Conservation (phyloP, 2,888 invertebrate genomes). For the Epinotia ramella region DNA sequence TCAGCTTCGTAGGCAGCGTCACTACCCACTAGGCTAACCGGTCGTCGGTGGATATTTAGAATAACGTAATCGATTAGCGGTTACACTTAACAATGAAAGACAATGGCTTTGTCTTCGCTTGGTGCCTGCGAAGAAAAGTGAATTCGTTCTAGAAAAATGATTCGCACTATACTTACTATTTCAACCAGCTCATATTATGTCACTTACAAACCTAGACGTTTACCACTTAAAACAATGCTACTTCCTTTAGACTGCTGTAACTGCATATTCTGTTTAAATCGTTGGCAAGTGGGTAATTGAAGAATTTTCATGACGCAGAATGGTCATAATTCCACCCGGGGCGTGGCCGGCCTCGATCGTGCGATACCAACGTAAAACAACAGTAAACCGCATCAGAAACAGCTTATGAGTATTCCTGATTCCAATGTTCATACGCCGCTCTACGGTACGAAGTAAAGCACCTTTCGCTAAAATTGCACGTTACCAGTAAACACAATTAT, state of each 20-base stretch:
- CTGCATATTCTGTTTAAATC: slow-evolving; percentile 42
- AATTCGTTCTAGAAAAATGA: no score
- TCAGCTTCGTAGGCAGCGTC: no score
- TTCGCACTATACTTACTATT: no score
- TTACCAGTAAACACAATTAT: slow-evolving; percentile 23
- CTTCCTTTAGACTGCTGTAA: background rate
- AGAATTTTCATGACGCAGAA: slow-evolving; percentile 38
- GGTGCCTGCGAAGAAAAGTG: no score
- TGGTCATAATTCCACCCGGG: slow-evolving; percentile 13
- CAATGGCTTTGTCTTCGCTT: no score
- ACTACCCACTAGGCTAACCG: no score
- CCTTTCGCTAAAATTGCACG: slow-evolving; percentile 44
- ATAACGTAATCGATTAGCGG: no score
- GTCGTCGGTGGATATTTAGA: no score
- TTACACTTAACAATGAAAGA: no score
- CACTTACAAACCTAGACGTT: no score
- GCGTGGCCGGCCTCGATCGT: slow-evolving; percentile 39
- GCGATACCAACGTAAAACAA: slow-evolving; percentile 17
- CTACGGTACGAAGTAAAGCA: background rate
- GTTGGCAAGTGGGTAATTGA: slow-evolving; percentile 37
- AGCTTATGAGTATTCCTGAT: background rate
- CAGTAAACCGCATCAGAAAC: background rate
- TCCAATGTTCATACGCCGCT: background rate
- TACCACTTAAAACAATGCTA: no score
- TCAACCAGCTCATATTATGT: no score